These are phyloP conservation scores for Drosophila sp. DNA, from an alignment of 1,140 invertebrate genomes.

Conservation along the genomic window DNA sequence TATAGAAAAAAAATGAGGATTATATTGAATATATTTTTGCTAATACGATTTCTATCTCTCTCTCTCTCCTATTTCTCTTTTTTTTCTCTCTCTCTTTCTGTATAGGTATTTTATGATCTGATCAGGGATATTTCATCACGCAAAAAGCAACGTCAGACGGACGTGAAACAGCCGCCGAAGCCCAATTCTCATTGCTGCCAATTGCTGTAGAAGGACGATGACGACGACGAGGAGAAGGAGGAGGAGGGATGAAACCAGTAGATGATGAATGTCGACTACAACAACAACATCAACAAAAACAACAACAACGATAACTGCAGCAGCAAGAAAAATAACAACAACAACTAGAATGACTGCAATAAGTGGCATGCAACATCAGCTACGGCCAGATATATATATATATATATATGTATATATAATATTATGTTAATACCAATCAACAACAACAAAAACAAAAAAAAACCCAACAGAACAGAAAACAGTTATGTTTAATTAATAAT, in stretches of 20 bases:
- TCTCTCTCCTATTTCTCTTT: background rate
- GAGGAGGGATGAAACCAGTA: constrained; percentile 13
- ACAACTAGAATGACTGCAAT: constrained; percentile 30
- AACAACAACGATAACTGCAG: constrained; percentile 37
- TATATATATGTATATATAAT: constrained; percentile 41
- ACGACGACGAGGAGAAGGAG: background rate
- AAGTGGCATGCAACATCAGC: constrained; percentile 48
- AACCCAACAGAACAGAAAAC: constrained; percentile 28
- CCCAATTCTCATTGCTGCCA: constrained; percentile 83
- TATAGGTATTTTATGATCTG: constrained; percentile 83
- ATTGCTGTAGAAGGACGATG: constrained; percentile 70
- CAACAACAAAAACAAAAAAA: constrained; percentile 9
- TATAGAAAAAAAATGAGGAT: background rate
- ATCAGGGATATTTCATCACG: constrained; percentile 83
- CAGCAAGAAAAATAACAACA: constrained; percentile 33
- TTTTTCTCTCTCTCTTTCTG: background rate
- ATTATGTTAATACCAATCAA: constrained; percentile 29
- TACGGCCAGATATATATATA: constrained; percentile 30
- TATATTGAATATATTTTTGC: background rate
- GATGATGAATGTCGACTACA: constrained; percentile 17
- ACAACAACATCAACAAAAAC: constrained; percentile 20
- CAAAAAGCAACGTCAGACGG: constrained; percentile 83
- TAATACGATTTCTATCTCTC: background rate
- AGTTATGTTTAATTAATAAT: constrained; percentile 12
- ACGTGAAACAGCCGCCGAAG: constrained; percentile 81